Evolutionary conservation across 1,140 invertebrate genomes (phyloP).

Genomic region (Cydia pomonella): DNA sequence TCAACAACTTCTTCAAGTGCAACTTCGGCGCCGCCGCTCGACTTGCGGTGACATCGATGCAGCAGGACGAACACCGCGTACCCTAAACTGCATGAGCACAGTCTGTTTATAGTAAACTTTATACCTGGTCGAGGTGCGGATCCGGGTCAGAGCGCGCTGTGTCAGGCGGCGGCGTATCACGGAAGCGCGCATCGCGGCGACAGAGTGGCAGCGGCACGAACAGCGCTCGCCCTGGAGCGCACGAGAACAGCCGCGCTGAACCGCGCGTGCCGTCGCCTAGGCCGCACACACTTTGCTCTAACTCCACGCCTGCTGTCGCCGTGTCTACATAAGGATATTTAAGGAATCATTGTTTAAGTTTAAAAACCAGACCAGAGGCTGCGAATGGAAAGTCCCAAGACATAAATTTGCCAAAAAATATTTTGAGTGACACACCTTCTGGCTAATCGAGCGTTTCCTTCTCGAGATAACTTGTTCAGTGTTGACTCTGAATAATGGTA

Average conservation of each 20-base stretch:
- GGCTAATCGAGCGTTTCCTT: too few relatives aligned
- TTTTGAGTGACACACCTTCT: too few relatives aligned
- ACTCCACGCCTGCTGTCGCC: conserved; percentile 81
- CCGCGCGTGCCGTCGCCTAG: conserved; percentile 90
- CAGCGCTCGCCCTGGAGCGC: conserved; percentile 85
- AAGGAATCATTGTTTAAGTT: too few relatives aligned
- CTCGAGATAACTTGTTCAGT: too few relatives aligned
- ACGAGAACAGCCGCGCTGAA: conserved; percentile 86
- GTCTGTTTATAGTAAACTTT: too few relatives aligned
- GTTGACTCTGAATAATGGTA: too few relatives aligned
- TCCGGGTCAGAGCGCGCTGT: conserved; percentile 38
- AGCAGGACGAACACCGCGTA: conserved; percentile 90
- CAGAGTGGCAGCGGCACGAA: conserved; percentile 90
- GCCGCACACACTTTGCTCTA: conserved; percentile 87
- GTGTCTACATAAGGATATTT: conserved; percentile 51
- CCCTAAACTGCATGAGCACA: conserved; percentile 86
- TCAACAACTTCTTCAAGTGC: too few relatives aligned
- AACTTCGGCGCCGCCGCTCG: too few relatives aligned
- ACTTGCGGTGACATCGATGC: conserved; percentile 87
- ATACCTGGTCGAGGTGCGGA: conserved; percentile 66
- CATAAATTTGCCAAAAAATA: too few relatives aligned
- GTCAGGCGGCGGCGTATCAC: conserved; percentile 82
- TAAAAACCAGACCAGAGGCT: too few relatives aligned
- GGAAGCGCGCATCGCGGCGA: conserved; percentile 88
- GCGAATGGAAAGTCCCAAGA: too few relatives aligned